phyloP scores from a whole-genome alignment of 2,797 vertebrate genomes.

The Megaceryle alcyon region DNA sequence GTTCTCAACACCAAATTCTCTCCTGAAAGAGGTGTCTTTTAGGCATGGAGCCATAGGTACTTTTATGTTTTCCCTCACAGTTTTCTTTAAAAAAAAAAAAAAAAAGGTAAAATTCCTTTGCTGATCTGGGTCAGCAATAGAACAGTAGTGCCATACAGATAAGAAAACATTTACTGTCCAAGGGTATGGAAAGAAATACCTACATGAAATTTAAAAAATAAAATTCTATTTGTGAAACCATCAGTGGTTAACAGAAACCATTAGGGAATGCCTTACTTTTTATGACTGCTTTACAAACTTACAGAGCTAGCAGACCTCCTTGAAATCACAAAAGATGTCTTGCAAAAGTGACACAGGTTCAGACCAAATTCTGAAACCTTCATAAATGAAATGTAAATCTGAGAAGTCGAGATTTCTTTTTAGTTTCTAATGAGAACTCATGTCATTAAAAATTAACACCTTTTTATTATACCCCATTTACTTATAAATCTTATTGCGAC shows the following conservation, averaged over 20 bases:
- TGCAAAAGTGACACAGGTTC: neutral
- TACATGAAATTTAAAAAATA: neutral
- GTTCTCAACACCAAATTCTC: neutral
- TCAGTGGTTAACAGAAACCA: neutral
- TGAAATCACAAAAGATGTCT: neutral
- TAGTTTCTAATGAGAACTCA: slow-evolving; percentile 44
- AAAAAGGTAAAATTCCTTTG: neutral
- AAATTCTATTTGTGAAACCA: neutral
- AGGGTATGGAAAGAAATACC: neutral
- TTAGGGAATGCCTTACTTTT: neutral
- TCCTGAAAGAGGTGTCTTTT: neutral
- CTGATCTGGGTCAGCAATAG: neutral
- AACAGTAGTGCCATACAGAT: neutral
- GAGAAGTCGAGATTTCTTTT: slow-evolving; percentile 47
- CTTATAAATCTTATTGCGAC: slow-evolving; percentile 63
- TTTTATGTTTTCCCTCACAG: fast-evolving
- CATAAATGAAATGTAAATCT: slow-evolving; percentile 35
- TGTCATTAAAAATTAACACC: slow-evolving; percentile 71
- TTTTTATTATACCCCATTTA: slow-evolving; percentile 69
- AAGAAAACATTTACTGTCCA: neutral
- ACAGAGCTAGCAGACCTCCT: neutral
- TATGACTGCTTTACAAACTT: neutral
- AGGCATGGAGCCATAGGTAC: neutral
- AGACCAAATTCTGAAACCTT: neutral
- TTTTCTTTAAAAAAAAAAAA: neutral